Percentiles rank a stretch among this genome's conserved stretches.
Conservation (phyloP, 2,113 vertebrate species). For the Bolborhynchus lineola region DNA sequence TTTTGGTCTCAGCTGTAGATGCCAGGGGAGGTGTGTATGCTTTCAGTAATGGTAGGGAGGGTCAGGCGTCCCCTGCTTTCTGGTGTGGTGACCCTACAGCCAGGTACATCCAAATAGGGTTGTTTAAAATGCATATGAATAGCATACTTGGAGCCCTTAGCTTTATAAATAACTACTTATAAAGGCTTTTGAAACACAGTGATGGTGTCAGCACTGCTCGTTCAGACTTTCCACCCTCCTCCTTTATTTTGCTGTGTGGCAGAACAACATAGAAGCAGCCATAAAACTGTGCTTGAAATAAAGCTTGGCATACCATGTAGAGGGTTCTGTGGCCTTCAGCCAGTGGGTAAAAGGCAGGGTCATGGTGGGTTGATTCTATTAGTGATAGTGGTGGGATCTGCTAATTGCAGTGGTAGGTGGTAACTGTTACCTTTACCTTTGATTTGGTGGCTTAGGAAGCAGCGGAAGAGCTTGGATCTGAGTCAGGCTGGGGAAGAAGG, state of each 20-base stretch:
- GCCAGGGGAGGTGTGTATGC: background rate
- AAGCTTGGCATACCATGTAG: background rate
- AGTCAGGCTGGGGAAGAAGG: background rate
- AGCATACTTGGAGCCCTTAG: background rate
- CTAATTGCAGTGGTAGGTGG: background rate
- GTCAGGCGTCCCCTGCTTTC: background rate
- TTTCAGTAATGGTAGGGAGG: background rate
- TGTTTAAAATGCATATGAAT: background rate
- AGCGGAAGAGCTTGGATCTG: background rate
- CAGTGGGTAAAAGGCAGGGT: background rate
- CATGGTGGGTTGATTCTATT: rapidly evolving
- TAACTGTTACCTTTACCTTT: background rate
- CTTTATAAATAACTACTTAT: background rate
- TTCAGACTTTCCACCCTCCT: background rate
- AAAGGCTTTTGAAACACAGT: background rate
- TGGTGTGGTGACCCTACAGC: background rate
- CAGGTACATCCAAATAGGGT: background rate
- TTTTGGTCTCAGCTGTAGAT: background rate
- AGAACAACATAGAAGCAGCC: background rate
- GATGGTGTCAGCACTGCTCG: background rate
- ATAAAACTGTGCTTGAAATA: background rate
- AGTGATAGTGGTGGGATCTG: background rate
- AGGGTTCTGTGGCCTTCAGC: background rate
- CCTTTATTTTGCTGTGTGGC: background rate
- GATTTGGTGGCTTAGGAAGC: background rate